These are phyloP conservation scores for Glyphotaelius pellucidus DNA, from an alignment of 2,888 invertebrate genomes.

Conservation along the genomic window DNA sequence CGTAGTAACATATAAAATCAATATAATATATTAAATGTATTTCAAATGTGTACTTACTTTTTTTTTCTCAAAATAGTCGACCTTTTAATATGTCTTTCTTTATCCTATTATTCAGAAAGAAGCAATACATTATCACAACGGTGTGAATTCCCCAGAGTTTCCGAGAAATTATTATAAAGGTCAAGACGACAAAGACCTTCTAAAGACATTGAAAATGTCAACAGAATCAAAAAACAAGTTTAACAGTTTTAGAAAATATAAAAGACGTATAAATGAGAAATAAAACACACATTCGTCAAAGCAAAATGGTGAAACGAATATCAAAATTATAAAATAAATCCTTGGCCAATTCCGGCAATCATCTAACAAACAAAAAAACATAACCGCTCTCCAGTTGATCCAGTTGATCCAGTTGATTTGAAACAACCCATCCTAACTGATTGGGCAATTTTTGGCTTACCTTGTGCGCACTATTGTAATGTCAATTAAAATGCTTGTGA, in stretches of 20 bases:
- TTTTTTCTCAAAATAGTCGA: background rate
- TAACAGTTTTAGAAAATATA: background rate
- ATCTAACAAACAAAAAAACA: no score
- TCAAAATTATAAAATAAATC: no score
- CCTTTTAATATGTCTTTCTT: background rate
- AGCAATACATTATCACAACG: background rate
- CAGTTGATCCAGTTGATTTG: no score
- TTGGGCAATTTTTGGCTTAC: no score
- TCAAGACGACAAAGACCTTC: background rate
- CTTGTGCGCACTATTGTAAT: no score
- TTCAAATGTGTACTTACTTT: background rate
- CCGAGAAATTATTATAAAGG: background rate
- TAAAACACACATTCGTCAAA: background rate
- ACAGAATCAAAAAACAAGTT: background rate
- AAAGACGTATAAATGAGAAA: background rate
- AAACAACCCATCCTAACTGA: no score
- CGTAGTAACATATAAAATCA: no score
- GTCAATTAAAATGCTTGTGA: no score
- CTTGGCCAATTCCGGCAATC: no score
- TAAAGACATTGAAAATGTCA: background rate
- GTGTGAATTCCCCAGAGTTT: background rate
- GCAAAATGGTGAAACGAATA: background rate
- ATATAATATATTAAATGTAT: no score
- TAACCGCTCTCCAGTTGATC: no score
- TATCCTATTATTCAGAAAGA: background rate